Percentiles rank a stretch among this genome's conserved stretches.
Conservation (phyloP, 92 coral and sea anemone genomes). For the Metridium senile region DNA sequence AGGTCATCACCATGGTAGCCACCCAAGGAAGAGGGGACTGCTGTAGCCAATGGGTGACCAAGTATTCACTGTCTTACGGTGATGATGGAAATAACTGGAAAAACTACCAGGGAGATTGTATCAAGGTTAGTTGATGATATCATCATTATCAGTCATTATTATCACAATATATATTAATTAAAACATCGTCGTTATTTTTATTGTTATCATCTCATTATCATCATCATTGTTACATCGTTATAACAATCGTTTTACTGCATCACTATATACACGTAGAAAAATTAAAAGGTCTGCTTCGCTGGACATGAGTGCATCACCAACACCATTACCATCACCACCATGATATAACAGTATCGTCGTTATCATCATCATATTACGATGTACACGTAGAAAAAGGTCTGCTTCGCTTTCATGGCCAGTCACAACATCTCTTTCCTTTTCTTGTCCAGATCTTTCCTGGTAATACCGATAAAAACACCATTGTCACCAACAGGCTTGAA, state of each 20-base stretch:
- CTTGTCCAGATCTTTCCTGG: slow-evolving; percentile 12
- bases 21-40: background rate
- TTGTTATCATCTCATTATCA: too few species aligned
- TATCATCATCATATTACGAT: too few species aligned
- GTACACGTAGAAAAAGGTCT: too few species aligned
- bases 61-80: slow-evolving; percentile 22
- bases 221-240: background rate
- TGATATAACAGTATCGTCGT: too few species aligned
- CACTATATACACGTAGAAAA: too few species aligned
- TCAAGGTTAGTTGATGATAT: slow-evolving; percentile 19
- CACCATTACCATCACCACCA: background rate
- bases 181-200: too few species aligned
- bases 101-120: slow-evolving; percentile 16
- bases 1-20: slow-evolving; percentile 15
- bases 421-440: too few species aligned
- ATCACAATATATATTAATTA: too few species aligned
- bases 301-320: background rate
- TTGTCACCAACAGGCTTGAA: slow-evolving; percentile 15
- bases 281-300: too few species aligned
- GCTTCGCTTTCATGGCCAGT: too few species aligned
- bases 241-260: background rate
- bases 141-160: background rate
- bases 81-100: slow-evolving; percentile 7
- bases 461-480: background rate
- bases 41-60: slow-evolving; percentile 5